Conservation (phyloP, 2,888 invertebrate species). For the Drosophila colorata region DNA sequence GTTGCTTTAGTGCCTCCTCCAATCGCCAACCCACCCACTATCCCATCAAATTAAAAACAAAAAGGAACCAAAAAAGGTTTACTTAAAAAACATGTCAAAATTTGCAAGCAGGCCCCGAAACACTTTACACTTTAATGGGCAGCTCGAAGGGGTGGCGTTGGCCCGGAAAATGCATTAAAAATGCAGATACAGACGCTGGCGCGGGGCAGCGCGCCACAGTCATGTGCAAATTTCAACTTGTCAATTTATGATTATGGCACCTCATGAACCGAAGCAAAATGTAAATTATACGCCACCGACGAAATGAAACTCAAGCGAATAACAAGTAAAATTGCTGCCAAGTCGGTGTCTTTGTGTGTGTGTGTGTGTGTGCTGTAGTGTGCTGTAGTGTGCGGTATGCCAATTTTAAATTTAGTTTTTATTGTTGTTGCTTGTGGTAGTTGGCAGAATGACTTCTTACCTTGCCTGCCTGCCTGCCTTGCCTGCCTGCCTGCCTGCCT, state of each 20-base stretch:
- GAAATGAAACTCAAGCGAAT: conserved; percentile 75
- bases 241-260: conserved; percentile 82
- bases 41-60: conserved; percentile 12
- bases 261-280: conserved; percentile 78
- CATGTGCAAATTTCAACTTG: conserved; percentile 80
- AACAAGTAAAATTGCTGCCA: conserved; percentile 68
- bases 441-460: conserved; percentile 47
- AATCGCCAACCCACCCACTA: neutral
- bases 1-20: conserved; percentile 6
- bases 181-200: conserved; percentile 66
- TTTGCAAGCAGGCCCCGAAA: conserved; percentile 48
- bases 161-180: conserved; percentile 69
- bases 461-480: conserved; percentile 7
- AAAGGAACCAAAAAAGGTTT: conserved; percentile 26
- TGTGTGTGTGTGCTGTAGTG: conserved; percentile 16
- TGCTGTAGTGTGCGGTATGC: conserved; percentile 50
- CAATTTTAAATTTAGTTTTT: conserved; percentile 70
- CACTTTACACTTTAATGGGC: conserved; percentile 72
- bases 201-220: conserved; percentile 41
- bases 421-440: conserved; percentile 61
- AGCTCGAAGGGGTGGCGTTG: conserved; percentile 19
- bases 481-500: conserved; percentile 1
- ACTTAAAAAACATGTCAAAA: conserved; percentile 63
- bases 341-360: conserved; percentile 6
- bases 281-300: conserved; percentile 75